phyloP scores from a whole-genome alignment of 23 tunicate genomes.

The Styela clava region DNA sequence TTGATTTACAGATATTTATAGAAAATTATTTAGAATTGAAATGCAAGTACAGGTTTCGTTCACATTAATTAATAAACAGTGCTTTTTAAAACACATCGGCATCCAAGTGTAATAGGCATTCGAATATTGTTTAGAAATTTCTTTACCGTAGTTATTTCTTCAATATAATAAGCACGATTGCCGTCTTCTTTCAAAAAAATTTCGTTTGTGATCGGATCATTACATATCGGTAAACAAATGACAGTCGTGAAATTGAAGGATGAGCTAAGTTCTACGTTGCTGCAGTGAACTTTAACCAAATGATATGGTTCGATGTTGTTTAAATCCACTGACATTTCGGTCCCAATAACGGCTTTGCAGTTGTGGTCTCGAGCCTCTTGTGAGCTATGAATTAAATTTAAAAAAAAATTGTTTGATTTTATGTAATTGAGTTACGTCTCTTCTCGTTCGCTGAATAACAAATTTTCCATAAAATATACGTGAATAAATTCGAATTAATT shows the following conservation, averaged over 20 bases:
- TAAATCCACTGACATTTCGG: not conserved
- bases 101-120: not conserved
- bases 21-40: no score
- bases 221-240: not conserved
- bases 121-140: not conserved
- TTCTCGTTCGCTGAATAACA: no score
- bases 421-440: no score
- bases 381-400: not conserved
- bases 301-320: not conserved
- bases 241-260: not conserved
- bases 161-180: not conserved
- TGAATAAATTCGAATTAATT: no score
- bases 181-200: not conserved
- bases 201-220: not conserved
- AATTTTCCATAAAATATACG: no score
- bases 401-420: no score
- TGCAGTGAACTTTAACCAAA: not conserved
- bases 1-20: no score
- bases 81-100: not conserved
- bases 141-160: not conserved
- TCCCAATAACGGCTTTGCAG: not conserved
- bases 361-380: not conserved
- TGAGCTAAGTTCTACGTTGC: not conserved
- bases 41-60: no score
- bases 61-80: not conserved